phyloP scores from a whole-genome alignment of 2,888 invertebrate species.

The Creontiades dilutus region DNA sequence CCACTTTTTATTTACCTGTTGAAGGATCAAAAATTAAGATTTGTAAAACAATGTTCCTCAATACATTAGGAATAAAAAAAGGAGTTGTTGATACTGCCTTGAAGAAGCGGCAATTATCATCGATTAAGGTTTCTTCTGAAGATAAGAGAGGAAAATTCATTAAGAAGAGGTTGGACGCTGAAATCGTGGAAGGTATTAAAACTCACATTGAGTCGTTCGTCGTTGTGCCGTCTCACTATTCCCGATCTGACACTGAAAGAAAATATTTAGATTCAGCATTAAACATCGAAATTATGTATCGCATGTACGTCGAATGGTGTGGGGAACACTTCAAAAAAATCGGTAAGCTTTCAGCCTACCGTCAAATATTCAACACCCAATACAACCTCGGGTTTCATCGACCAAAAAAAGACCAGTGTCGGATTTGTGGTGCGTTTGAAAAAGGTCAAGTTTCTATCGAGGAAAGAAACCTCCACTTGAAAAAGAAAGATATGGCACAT shows the following conservation, averaged over 20 bases:
- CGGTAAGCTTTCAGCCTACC: slow-evolving; percentile 24
- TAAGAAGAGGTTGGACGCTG: slow-evolving; percentile 33
- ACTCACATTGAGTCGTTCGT: not conserved
- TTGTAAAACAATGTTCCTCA: too few species aligned
- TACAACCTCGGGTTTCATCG: slow-evolving; percentile 72
- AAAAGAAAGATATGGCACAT: slow-evolving; percentile 35
- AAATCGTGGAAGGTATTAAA: slow-evolving; percentile 40
- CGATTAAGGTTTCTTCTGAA: slow-evolving; percentile 21
- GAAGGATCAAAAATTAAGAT: too few species aligned
- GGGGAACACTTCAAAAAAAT: not conserved
- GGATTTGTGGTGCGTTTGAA: slow-evolving; percentile 62
- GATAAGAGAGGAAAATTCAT: slow-evolving; percentile 63
- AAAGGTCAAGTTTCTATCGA: not conserved
- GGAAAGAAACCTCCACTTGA: slow-evolving; percentile 47
- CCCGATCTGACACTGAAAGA: not conserved
- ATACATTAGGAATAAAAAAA: too few species aligned
- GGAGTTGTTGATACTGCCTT: too few species aligned
- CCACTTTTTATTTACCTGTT: too few species aligned
- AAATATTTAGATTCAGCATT: not conserved
- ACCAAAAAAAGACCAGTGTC: slow-evolving; percentile 73
- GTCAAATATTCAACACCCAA: slow-evolving; percentile 70
- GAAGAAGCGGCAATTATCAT: not conserved
- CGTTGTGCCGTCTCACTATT: too few species aligned
- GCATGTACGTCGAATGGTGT: slow-evolving; percentile 34
- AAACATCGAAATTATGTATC: slow-evolving; percentile 23